Conservation (phyloP, 2,113 vertebrate genomes). For the Microcebus jonahi region DNA sequence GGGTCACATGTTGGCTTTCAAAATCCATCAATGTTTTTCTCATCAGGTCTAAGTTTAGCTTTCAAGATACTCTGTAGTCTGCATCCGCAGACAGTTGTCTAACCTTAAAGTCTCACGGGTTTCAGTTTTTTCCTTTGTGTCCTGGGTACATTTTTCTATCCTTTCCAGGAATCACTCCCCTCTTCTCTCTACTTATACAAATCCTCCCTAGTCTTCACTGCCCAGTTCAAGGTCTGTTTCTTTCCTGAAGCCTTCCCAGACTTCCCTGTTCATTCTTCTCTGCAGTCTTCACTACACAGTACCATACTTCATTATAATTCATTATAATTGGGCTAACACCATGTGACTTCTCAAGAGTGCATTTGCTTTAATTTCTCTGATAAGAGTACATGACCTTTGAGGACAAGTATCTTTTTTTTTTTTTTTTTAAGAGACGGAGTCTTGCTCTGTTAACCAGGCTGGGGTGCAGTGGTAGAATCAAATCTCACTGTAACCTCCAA, state of each 20-base stretch:
- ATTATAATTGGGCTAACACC: background rate
- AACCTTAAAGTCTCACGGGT: background rate
- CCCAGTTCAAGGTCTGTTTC: background rate
- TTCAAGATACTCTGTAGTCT: background rate
- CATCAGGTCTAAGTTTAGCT: background rate
- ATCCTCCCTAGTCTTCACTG: background rate
- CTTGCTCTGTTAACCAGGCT: too few species aligned
- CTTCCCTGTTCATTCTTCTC: background rate
- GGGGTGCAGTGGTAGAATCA: too few species aligned
- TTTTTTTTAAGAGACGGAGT: too few species aligned
- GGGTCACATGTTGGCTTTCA: slow-evolving; percentile 16
- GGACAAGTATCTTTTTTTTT: background rate
- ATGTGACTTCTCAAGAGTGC: background rate
- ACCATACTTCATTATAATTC: background rate
- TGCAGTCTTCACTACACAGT: background rate
- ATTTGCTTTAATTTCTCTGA: background rate
- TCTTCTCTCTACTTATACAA: background rate
- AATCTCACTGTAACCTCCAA: too few species aligned
- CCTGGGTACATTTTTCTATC: background rate
- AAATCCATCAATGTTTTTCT: background rate
- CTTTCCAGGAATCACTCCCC: background rate
- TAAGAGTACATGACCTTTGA: background rate
- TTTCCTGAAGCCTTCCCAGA: background rate
- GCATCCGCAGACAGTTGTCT: background rate
- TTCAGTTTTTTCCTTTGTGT: background rate